phyloP scores from a whole-genome alignment of 1,140 invertebrate species.

The Heterodera schachtii region DNA sequence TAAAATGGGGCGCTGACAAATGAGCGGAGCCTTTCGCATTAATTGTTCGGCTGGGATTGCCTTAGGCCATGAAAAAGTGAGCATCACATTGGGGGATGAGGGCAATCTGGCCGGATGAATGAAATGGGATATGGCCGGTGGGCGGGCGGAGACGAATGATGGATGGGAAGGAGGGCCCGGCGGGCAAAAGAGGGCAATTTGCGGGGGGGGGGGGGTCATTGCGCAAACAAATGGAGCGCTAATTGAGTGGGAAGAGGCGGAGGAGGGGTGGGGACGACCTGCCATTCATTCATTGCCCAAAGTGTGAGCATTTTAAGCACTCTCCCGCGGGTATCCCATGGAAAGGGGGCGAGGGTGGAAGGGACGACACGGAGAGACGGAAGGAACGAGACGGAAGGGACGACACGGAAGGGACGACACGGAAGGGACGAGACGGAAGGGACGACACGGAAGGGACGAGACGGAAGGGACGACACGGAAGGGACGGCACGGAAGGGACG shows the following conservation, averaged over 20 bases:
- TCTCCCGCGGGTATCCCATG: neutral
- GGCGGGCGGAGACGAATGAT: too few relatives aligned
- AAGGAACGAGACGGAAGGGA: too few relatives aligned
- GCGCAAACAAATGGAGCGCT: neutral
- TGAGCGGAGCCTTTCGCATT: neutral
- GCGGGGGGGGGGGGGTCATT: neutral
- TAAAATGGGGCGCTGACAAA: neutral
- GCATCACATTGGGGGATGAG: neutral
- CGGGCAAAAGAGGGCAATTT: neutral
- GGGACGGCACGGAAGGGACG: too few relatives aligned
- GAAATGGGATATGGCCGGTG: neutral
- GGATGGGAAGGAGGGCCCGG: neutral
- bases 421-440: too few relatives aligned
- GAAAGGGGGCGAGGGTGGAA: neutral
- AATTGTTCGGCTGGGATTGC: neutral
- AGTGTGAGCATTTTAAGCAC: neutral
- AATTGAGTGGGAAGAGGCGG: neutral
- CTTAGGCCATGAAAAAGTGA: neutral
- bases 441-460: neutral
- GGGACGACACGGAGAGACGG: neutral
- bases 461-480: neutral
- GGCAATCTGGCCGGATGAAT: neutral
- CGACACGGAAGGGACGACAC: too few relatives aligned
- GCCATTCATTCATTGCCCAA: neutral
- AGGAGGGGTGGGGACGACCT: neutral